Base-by-base conservation (phyloP, 1,140 invertebrate genomes). In the Drosophila elegans region DNA sequence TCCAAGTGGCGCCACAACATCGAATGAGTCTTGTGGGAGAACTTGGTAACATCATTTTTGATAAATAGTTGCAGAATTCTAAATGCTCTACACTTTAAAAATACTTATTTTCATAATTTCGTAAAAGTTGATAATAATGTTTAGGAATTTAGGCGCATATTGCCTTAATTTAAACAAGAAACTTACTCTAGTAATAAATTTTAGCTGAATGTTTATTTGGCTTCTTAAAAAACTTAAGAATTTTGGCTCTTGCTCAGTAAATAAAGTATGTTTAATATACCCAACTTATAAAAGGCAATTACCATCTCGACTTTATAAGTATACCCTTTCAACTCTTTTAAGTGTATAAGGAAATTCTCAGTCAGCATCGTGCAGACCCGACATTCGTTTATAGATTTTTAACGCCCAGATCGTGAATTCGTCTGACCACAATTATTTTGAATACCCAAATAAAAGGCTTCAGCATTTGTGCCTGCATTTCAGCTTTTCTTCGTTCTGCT, bases 361-460 rank as follows among this genome's bases (percentile, higher is more conserved):
- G 36, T 12, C 38, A 51, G 41, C 55, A 34, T 29, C 64, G 42
- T 71, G 52, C 57, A 49, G 66, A 38, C 56, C 27, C 25, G 7
- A 55, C 57, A 63, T 54, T 56, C 42, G 39, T 75, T 89, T 86
- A 83, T 76, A 69, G 67, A 88, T 69, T 77, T 88, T 88, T 83
- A 88, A 83, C 84, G 79, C 83, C 60, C 66, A 41, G 52, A 53
- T 79, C 79, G 75, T 88, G 75, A 66, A 68, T 77, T 29, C 45
- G 38, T 45, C 46, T 72, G 55, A 66, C 80, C 83, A 74, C 80
- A 77, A 82, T 73, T 83, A 76, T 88, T 82, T 68, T 52, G 9
- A 56, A 69, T 41, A n/a, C 41, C 11, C 36, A 42, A 46, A 25
- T 13, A 38, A 44, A 52, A 49, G 39, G 4, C 27, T 56, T 52